Percentiles rank a stretch among this genome's conserved stretches.
phyloP scores from a whole-genome alignment of 2,113 vertebrate genomes.

The Terrapene triunguis region DNA sequence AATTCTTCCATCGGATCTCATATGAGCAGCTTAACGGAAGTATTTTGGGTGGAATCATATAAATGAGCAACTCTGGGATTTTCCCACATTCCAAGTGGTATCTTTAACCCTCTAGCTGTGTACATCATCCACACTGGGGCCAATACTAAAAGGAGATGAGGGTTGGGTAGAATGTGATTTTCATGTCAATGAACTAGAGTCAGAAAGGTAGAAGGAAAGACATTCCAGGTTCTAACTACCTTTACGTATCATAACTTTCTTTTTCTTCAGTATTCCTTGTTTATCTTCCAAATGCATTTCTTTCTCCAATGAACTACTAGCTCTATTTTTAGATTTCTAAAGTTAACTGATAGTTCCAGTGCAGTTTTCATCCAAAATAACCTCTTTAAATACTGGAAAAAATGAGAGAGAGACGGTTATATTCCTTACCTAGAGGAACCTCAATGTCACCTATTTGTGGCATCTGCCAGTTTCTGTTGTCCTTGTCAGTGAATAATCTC shows the following conservation, averaged over 20 bases:
- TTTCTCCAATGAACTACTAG: neutral
- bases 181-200: neutral
- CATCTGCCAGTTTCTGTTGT: neutral
- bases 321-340: neutral
- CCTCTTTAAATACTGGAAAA: neutral
- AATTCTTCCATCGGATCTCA: rapidly evolving
- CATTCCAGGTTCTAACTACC: neutral
- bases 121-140: neutral
- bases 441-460: neutral
- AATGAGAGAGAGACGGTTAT: rapidly evolving
- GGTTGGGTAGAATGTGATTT: neutral
- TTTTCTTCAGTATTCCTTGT: neutral
- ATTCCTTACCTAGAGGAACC: neutral
- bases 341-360: neutral
- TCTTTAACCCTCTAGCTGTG: neutral
- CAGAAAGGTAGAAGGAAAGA: neutral
- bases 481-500: neutral
- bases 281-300: neutral
- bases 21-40: neutral
- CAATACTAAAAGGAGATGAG: neutral
- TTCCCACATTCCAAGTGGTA: neutral
- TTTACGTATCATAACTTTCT: neutral
- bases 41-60: neutral
- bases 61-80: neutral
- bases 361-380: neutral